Evolutionary conservation across 1,140 invertebrate species (phyloP), one percentile per base, ranked within the genome.

Genomic region (Aethina tumida): DNA sequence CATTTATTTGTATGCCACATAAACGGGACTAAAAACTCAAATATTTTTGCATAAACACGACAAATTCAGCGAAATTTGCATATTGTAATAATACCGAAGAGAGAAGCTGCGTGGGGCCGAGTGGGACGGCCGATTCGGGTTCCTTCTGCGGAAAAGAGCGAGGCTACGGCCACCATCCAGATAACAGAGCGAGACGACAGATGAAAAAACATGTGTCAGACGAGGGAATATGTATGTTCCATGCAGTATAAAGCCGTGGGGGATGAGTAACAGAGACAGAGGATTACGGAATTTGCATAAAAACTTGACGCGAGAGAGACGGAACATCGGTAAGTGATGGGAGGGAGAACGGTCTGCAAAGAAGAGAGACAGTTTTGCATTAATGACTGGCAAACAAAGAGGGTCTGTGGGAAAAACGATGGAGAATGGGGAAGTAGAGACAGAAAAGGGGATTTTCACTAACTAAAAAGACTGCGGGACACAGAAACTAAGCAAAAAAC

Each of bases 41-140:
- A 36, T 51, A 53, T 45, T 55, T 50, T 50, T 49, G 45, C 53
- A 55, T 55, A 53, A 55, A 53, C 50, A 55, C 44, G 47, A 49
- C 50, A 53, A 53, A 53, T 56, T 53, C 41, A 41, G 31, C 25
- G 39, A 47, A n/a, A 55, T 55, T 55, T 55, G 53, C 53, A 55
- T 55, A 50, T 40, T 33, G 43, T 55, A 55, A 53, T 53, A 49
- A 49, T 39, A 47, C 36, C 18, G 21, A 30, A 48, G 17, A 47
- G n/a, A n/a, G n/a, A n/a, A n/a, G n/a, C n/a, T n/a, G n/a, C n/a
- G n/a, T n/a, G n/a, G n/a, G n/a, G n/a, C n/a, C n/a, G n/a, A n/a
- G n/a, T n/a, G 42, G 41, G 43, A 47, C 22, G 25, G 35, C n/a
- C 35, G n/a, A 8, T 25, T 24, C 14, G 22, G 30, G 15, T 17